phyloP scores from a whole-genome alignment of 1,140 invertebrate species.

The Helicoverpa armigera region DNA sequence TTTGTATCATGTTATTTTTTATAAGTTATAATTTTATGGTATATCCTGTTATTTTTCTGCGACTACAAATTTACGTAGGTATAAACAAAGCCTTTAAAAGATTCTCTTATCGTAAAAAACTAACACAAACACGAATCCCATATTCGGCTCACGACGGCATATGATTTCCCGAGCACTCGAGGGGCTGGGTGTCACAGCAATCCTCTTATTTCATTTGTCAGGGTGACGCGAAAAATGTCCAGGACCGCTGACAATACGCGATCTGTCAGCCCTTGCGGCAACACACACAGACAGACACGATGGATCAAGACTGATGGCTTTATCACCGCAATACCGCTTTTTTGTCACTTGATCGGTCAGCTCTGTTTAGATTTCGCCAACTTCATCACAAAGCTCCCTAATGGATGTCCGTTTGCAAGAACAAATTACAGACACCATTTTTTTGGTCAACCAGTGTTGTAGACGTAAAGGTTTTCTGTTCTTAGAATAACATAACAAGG shows the following conservation, averaged over 20 bases:
- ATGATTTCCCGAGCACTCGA: slow-evolving; percentile 53
- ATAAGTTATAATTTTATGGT: too few relatives aligned
- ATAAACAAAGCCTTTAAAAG: slow-evolving; percentile 17
- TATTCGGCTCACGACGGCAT: slow-evolving; percentile 52
- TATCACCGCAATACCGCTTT: slow-evolving; percentile 41
- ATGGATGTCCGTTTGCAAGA: slow-evolving; percentile 9
- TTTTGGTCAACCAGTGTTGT: not conserved
- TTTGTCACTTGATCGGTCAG: slow-evolving; percentile 44
- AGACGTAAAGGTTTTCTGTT: not conserved
- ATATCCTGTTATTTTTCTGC: not conserved
- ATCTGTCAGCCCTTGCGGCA: slow-evolving; percentile 50
- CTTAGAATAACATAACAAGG: not conserved
- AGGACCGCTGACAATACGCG: slow-evolving; percentile 50
- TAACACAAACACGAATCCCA: slow-evolving; percentile 41
- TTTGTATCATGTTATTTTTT: too few relatives aligned
- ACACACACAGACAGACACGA: slow-evolving; percentile 45
- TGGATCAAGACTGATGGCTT: slow-evolving; percentile 54
- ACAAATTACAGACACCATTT: not conserved
- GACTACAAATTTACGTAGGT: not conserved
- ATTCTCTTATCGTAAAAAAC: slow-evolving; percentile 6
- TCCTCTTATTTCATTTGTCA: slow-evolving; percentile 60
- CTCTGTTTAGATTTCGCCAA: slow-evolving; percentile 38
- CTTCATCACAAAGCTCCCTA: slow-evolving; percentile 14
- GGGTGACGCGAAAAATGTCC: slow-evolving; percentile 48
- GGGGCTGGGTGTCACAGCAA: slow-evolving; percentile 50